Evolutionary conservation across 2,797 vertebrate genomes (phyloP), one percentile per base, ranked within the genome.

Genomic region (Micrastur ruficollis): DNA sequence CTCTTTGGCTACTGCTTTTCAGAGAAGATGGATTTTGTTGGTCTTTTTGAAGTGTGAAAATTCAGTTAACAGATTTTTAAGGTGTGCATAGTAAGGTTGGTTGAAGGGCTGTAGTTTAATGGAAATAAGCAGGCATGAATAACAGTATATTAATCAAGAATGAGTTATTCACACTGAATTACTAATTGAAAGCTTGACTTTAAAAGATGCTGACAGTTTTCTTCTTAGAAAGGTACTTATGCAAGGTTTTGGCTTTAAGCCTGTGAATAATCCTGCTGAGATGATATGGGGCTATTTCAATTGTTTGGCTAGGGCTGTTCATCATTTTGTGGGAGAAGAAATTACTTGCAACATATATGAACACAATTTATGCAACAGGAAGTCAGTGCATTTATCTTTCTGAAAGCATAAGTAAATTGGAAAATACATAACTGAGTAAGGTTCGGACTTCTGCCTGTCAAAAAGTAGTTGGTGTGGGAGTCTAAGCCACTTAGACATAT

Each of bases 151-250:
- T 95, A 87, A 91, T 89, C 84, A 90, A 80, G 65, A 91, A 47
- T 62, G 25, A 67, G 44, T 93, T 93, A 62, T 62, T 97, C 82
- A 84, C 89, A 62, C 66, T 80, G 66, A 91, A 86, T 93, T 88
- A 36, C 42, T 81, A 73, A 38, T 59, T 88, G 86, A 71, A 86
- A 94, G 50, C 50, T 75, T 92, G 38, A 47, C 46, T 92, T 85
- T n/a, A 75, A 49, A 89, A 89, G 44, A 65, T 67, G 34, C 68
- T 85, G 72, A 75, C 44, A 53, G 55, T 29, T 91, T 89, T 93
- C 74, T 88, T 75, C 42, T 83, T 68, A 56, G 40, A 47, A 79
- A 90, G 40, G 65, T 89, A 34, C 40, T 95, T 72, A 66, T 6
- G 40, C 31, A 70, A 66, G 34, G 46, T 58, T 94, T 81, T 36